Conservation (phyloP, 2,797 vertebrate genomes). For the Percopsis omiscomaycus region DNA sequence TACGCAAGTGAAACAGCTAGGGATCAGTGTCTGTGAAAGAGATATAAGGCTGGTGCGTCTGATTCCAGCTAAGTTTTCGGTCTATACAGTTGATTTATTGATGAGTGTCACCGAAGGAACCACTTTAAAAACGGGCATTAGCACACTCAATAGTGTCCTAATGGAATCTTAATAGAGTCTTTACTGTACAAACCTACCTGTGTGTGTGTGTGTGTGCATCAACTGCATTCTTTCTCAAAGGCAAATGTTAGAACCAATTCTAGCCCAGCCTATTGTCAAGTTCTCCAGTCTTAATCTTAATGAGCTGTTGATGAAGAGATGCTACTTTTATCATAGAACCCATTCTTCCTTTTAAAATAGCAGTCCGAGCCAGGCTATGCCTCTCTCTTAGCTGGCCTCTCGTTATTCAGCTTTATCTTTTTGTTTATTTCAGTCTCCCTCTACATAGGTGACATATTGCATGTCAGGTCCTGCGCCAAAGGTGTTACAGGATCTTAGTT, state of each 20-base stretch:
- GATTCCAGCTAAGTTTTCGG: constrained; percentile 5
- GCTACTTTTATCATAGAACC: constrained; percentile 79
- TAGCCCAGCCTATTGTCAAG: neutral
- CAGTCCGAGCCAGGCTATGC: too few relatives aligned
- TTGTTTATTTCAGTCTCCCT: constrained; percentile 10
- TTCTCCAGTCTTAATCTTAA: neutral
- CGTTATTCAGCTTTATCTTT: constrained; percentile 3
- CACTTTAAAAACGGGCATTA: constrained; percentile 27
- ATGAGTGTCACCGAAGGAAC: constrained; percentile 6
- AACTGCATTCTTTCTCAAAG: neutral
- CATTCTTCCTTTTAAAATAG: neutral
- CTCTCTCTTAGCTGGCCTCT: too few relatives aligned
- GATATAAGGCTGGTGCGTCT: neutral
- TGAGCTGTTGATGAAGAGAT: constrained; percentile 60
- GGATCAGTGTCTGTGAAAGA: neutral
- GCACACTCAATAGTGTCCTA: constrained; percentile 21
- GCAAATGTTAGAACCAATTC: constrained; percentile 5
- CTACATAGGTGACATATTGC: constrained; percentile 36
- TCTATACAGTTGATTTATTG: constrained; percentile 36
- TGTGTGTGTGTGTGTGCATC: neutral
- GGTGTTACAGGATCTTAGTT: constrained; percentile 30
- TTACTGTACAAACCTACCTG: neutral
- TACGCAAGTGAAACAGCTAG: constrained; percentile 39
- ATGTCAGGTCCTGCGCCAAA: constrained; percentile 24
- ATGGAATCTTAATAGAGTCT: constrained; percentile 17